Conservation (phyloP, 2,113 vertebrate species). For the Campylomormyrus tamandua region DNA sequence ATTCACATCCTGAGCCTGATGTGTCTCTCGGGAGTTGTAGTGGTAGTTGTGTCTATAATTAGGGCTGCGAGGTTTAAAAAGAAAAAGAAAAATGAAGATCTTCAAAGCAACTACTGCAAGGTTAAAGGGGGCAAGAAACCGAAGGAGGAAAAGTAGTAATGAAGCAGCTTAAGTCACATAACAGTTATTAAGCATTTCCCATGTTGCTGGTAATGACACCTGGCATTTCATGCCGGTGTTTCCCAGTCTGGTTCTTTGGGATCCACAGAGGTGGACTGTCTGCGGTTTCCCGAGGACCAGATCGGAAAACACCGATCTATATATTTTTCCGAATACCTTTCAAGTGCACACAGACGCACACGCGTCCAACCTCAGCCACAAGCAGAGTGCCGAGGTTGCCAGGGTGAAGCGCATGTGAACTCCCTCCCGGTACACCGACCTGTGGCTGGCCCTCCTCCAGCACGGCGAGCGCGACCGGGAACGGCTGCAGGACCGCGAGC, state of each 20-base stretch:
- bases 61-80: not conserved
- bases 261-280: not conserved
- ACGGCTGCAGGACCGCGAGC: slow-evolving; percentile 30
- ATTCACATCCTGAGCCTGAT: slow-evolving; percentile 39
- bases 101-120: not conserved
- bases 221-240: not conserved
- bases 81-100: not conserved
- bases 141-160: not conserved
- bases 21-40: slow-evolving; percentile 38
- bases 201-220: not conserved
- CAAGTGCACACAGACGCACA: not conserved
- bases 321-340: not conserved
- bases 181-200: not conserved
- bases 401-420: too few species aligned
- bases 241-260: not conserved
- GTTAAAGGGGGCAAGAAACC: not conserved
- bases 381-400: not conserved
- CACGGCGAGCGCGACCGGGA: slow-evolving; percentile 33
- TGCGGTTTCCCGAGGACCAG: not conserved
- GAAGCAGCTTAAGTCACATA: not conserved
- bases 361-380: not conserved
- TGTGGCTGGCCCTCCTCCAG: slow-evolving; percentile 37
- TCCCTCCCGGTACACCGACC: slow-evolving; percentile 31
- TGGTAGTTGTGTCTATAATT: slow-evolving; percentile 2
- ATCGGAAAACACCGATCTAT: not conserved